Percentiles rank a stretch among this genome's conserved stretches.
Conservation (phyloP, 2,888 invertebrate species). For the Charanyca ferruginea region DNA sequence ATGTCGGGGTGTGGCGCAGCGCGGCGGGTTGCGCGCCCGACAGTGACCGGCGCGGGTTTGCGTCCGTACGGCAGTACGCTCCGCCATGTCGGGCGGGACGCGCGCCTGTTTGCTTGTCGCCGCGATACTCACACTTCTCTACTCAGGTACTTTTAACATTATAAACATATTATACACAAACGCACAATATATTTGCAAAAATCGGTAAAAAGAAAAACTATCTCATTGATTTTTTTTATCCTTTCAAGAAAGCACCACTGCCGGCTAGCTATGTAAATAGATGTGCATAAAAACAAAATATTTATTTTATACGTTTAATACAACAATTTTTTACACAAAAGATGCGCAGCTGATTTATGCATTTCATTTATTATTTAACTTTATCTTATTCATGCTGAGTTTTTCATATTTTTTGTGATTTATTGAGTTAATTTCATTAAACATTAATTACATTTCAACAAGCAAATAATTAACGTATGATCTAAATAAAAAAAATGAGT, state of each 20-base stretch:
- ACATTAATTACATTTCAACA: neutral
- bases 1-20: constrained; percentile 62
- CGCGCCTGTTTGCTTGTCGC: constrained; percentile 81
- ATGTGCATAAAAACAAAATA: constrained; percentile 47
- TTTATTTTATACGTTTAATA: neutral
- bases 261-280: constrained; percentile 56
- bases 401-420: neutral
- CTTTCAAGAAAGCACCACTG: constrained; percentile 21
- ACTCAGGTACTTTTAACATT: constrained; percentile 81
- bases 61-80: constrained; percentile 83
- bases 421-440: neutral
- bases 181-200: neutral
- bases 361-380: neutral
- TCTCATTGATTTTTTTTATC: neutral
- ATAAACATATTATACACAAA: constrained; percentile 40
- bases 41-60: constrained; percentile 32
- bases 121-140: constrained; percentile 84
- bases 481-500: neutral
- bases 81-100: constrained; percentile 87
- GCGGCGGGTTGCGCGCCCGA: constrained; percentile 44
- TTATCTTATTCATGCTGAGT: neutral
- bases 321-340: neutral
- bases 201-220: neutral
- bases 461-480: neutral
- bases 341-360: neutral